A percentile compares a stretch with the other conserved stretches of the same genome.
Conservation (phyloP, 1,140 invertebrate species). For the Bombus sylvicola region DNA sequence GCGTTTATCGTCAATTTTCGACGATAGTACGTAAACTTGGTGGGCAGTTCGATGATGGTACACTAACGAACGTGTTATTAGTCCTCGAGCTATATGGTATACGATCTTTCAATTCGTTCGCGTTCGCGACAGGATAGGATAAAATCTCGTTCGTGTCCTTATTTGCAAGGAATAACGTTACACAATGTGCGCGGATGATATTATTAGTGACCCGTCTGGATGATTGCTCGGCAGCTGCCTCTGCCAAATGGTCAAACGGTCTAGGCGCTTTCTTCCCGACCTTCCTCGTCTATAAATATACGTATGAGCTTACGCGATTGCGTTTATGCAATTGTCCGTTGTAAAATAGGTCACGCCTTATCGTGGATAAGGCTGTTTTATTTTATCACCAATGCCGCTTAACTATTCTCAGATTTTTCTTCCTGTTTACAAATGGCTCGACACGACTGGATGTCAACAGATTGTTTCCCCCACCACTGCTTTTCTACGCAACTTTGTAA, state of each 20-base stretch:
- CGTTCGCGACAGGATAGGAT: not conserved
- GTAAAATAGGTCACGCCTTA: constrained; percentile 61
- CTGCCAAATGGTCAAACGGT: constrained; percentile 70
- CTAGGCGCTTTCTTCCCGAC: constrained; percentile 69
- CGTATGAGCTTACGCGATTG: constrained; percentile 62
- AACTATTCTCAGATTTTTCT: constrained; percentile 50
- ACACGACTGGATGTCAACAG: constrained; percentile 15
- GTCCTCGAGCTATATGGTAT: too few species aligned
- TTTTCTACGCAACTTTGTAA: not conserved
- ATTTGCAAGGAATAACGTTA: constrained; percentile 56
- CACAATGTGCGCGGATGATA: constrained; percentile 59
- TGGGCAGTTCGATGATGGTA: too few species aligned
- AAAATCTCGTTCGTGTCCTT: constrained; percentile 24
- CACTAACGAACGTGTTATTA: not conserved
- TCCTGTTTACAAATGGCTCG: constrained; percentile 35
- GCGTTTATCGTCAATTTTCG: not conserved
- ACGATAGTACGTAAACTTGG: not conserved
- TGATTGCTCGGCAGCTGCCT: constrained; percentile 68
- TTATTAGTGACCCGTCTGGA: constrained; percentile 67
- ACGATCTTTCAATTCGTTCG: not conserved
- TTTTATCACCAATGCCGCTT: constrained; percentile 46
- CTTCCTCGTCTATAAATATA: constrained; percentile 69
- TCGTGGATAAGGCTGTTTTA: constrained; percentile 53
- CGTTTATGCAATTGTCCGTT: constrained; percentile 68
- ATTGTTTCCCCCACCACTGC: not conserved